Evolutionary conservation across 2,113 vertebrate species (phyloP).

Genomic region (rat (Rattus norvegicus)): DNA sequence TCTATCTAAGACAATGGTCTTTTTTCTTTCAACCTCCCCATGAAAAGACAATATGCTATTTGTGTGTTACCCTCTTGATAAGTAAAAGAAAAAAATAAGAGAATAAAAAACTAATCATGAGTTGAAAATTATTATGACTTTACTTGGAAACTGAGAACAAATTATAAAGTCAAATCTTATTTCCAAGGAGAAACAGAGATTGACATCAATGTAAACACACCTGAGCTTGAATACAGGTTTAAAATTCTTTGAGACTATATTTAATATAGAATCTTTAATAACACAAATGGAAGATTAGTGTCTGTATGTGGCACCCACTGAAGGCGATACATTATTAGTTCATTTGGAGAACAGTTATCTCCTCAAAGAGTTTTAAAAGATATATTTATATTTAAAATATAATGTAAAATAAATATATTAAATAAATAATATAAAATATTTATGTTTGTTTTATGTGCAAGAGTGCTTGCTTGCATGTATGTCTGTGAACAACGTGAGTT

Average conservation of each 20-base stretch:
- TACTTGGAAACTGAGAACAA: conserved; percentile 19
- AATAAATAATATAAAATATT: background rate
- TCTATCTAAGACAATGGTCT: background rate
- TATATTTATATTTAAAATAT: background rate
- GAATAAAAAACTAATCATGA: background rate
- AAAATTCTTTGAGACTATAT: background rate
- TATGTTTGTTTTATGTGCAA: background rate
- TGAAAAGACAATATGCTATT: background rate
- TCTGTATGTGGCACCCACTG: background rate
- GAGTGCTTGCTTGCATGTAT: background rate
- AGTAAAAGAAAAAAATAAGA: background rate
- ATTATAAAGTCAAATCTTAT: background rate
- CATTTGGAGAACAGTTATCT: background rate
- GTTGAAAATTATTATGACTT: background rate
- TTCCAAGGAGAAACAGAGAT: background rate
- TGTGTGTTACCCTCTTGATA: background rate
- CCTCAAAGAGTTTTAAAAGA: conserved; percentile 5
- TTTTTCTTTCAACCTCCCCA: background rate
- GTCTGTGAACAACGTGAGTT: background rate
- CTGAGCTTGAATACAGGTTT: background rate
- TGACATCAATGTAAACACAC: no score
- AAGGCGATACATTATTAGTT: background rate
- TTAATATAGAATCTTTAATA: background rate
- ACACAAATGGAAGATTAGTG: background rate
- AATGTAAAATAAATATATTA: background rate